phyloP scores from a whole-genome alignment of 2,888 invertebrate genomes.

The Thereva unica region DNA sequence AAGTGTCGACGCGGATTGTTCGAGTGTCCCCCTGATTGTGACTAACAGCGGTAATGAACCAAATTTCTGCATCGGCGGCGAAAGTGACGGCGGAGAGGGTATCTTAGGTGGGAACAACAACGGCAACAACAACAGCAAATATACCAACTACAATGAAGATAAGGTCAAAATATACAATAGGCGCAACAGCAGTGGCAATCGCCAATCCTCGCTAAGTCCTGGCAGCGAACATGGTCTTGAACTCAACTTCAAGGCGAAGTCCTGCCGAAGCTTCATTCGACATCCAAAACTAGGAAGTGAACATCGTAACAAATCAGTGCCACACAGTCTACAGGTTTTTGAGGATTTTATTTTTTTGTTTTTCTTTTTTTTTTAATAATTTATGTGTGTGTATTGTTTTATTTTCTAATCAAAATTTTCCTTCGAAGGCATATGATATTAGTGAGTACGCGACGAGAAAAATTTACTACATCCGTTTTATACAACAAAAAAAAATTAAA shows the following conservation, averaged over 20 bases:
- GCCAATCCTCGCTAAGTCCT: slow-evolving; percentile 42
- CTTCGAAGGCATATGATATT: slow-evolving; percentile 2
- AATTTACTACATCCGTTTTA: too few species aligned
- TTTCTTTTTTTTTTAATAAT: neutral
- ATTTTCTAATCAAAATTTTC: neutral
- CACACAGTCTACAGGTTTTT: slow-evolving; percentile 49
- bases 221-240: slow-evolving; percentile 46
- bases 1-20: slow-evolving; percentile 45
- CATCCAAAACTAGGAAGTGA: slow-evolving; percentile 47
- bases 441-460: too few species aligned
- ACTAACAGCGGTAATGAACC: slow-evolving; percentile 44
- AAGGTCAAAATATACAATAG: slow-evolving; percentile 7
- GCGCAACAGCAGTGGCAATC: slow-evolving; percentile 18
- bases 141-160: slow-evolving; percentile 17
- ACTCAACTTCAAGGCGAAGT: slow-evolving; percentile 47
- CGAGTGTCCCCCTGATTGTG: slow-evolving; percentile 48
- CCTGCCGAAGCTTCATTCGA: slow-evolving; percentile 49
- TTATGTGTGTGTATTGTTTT: neutral
- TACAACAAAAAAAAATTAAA: too few species aligned
- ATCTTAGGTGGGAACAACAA: slow-evolving; percentile 5
- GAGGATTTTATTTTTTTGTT: neutral
- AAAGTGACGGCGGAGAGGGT: slow-evolving; percentile 43
- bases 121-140: slow-evolving; percentile 25
- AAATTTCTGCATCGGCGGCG: slow-evolving; percentile 43
- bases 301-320: slow-evolving; percentile 50